Base-by-base conservation (phyloP, 2,888 invertebrate species). In the Timema cristinae region DNA sequence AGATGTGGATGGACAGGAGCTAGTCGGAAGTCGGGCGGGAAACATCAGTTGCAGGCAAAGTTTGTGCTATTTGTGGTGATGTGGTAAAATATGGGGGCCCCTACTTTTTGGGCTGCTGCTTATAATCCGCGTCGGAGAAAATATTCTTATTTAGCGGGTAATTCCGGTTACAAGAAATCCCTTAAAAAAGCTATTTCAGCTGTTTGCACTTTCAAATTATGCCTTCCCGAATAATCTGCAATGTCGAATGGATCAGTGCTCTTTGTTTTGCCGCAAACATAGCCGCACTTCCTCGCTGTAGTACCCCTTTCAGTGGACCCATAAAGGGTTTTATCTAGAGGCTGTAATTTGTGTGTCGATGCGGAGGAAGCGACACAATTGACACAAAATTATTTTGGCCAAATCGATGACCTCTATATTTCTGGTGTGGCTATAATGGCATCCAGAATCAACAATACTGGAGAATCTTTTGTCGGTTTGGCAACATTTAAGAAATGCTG, bases 371-470 rank as follows among this genome's bases (percentile, higher is more conserved):
- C n/a, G 67, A 68, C 47, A 67, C 15, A 56, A 48, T 71, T 11
- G 49, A 47, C n/a, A 71, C 67, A 54, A 56, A 54, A 67, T 71
- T 68, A 13, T 32, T 56, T 67, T 52, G 16, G 50, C 69, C 32
- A 69, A 15, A n/a, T 72, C 72, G 48, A 72, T 54, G 51, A 66
- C 49, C 10, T 69, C 51, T 51, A 68, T 51, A 61, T 70, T 73
- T n/a, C 56, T 32, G 6, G 47, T 59, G 10, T 69, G 54, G n/a
- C 49, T 66, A 15, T 70, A 70, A 32, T 72, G 70, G 9, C n/a
- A 49, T 72, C 69, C 49, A 72, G 49, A 47, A 70, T n/a, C 7
- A 72, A 50, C 6, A 72, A 13, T 8, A 70, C 59, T 5, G 56
- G 67, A 7, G 61, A 11, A 11, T 72, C 72, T 56, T 47, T 50